Evolutionary conservation across 2,888 invertebrate genomes (phyloP), one percentile per base, ranked within the genome.

Genomic region (Andrena flavipes): DNA sequence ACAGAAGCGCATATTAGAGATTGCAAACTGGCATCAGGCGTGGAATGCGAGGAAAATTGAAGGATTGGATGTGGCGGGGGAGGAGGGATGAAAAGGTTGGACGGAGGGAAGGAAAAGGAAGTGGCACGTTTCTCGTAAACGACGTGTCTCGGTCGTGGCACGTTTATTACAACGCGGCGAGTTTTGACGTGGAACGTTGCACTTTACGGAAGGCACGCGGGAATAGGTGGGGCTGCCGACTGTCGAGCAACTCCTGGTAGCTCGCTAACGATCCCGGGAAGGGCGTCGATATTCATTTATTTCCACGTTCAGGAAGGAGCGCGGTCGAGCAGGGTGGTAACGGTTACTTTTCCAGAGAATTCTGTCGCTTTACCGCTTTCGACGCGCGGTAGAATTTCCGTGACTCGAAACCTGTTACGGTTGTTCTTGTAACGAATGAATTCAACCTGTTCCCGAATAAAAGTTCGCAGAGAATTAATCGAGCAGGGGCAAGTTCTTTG

Each of bases 141-240:
- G 71, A 7, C 29, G 70, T 42, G 42, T 63, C 49, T 35, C 33
- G 74, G 56, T 70, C 49, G 64, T 10, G 29, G 56, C 65, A 68
- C 56, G 83, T 82, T 88, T 79, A 77, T 85, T 76, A 73, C 71
- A 69, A 42, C 26, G 72, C 76, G 73, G 54, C 70, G 77, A 69
- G 68, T 84, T 76, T 86, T 87, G 72, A 80, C 76, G 77, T 77
- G 70, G 86, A 87, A 84, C 87, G 85, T 84, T 88, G 87, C 84
- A 84, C 87, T 89, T 88, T 85, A 80, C 83, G 85, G 87, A 90
- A 88, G 85, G 84, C 84, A 79, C 82, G 82, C 56, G 67, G 71
- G 72, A 85, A 42, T 42, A 86, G 87, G 87, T 78, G 88, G 84
- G 87, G 85, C 82, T 67, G 63, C 35, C 48, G 48, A 69, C 80